These are phyloP conservation scores for Thumatha senex DNA, from an alignment of 2,888 invertebrate genomes.

Conservation along the genomic window DNA sequence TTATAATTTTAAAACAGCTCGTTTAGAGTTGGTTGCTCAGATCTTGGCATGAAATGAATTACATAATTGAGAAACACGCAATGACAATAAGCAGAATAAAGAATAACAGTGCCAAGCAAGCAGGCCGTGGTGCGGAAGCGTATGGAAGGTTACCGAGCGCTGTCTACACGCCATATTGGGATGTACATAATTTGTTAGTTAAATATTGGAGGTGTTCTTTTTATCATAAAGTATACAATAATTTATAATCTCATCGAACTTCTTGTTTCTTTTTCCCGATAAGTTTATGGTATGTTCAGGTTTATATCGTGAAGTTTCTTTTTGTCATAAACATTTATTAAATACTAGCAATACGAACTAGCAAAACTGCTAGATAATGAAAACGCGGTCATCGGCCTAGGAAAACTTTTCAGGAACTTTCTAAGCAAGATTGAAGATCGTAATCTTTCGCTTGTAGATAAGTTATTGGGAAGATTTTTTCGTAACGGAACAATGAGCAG, in stretches of 20 bases:
- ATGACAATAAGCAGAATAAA: conserved; percentile 32
- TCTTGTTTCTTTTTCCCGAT: not conserved
- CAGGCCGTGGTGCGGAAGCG: conserved; percentile 21
- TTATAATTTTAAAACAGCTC: not conserved
- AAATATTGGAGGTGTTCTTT: conserved; percentile 10
- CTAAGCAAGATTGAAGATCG: conserved; percentile 14
- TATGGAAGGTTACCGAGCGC: conserved; percentile 21
- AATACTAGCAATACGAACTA: not conserved
- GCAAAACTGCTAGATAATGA: no score
- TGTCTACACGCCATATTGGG: conserved; percentile 10
- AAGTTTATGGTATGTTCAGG: not conserved
- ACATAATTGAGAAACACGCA: conserved; percentile 28
- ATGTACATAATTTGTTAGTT: conserved; percentile 19
- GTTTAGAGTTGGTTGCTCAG: conserved; percentile 1
- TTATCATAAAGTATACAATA: conserved; percentile 5
- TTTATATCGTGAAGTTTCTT: not conserved
- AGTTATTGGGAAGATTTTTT: conserved; percentile 32
- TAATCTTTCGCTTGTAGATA: conserved; percentile 24
- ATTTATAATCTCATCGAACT: conserved; percentile 10
- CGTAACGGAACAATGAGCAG: conserved; percentile 45
- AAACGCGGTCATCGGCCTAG: no score
- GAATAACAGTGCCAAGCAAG: conserved; percentile 16
- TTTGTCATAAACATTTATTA: no score
- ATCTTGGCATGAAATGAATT: conserved; percentile 29
- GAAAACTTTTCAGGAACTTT: not conserved